Evolutionary conservation across 1,140 invertebrate species (phyloP).

Genomic region (Mactra quadrangularis): DNA sequence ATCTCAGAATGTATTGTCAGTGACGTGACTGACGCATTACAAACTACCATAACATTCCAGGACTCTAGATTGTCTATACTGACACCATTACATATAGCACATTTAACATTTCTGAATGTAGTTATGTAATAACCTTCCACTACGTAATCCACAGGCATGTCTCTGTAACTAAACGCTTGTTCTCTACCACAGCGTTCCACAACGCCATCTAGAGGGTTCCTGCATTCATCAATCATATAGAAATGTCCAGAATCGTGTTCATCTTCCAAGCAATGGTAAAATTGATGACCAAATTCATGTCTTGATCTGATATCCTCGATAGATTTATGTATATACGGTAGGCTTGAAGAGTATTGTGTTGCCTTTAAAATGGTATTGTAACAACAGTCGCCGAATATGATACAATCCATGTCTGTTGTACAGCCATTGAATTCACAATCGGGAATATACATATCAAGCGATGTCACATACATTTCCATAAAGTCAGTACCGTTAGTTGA

Average conservation of each 20-base stretch:
- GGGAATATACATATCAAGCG: no score
- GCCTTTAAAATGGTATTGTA: neutral
- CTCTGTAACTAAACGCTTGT: neutral
- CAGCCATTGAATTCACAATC: no score
- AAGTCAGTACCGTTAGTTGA: no score
- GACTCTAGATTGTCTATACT: neutral
- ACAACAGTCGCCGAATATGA: conserved; percentile 9
- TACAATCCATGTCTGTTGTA: no score
- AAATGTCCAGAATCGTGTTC: neutral
- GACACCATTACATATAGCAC: conserved; percentile 21
- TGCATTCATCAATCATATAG: neutral
- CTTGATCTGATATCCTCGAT: neutral
- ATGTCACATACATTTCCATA: no score
- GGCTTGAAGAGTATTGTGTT: neutral
- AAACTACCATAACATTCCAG: neutral
- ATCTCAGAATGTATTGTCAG: neutral
- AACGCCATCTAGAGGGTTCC: no score
- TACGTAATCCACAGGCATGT: conserved; percentile 11
- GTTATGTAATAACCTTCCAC: neutral
- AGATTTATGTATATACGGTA: neutral
- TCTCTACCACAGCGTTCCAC: neutral
- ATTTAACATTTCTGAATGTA: conserved; percentile 28
- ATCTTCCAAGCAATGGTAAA: neutral
- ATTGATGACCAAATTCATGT: neutral
- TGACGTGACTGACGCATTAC: neutral